phyloP scores from a whole-genome alignment of 2,888 invertebrate species.

The Operophtera brumata region DNA sequence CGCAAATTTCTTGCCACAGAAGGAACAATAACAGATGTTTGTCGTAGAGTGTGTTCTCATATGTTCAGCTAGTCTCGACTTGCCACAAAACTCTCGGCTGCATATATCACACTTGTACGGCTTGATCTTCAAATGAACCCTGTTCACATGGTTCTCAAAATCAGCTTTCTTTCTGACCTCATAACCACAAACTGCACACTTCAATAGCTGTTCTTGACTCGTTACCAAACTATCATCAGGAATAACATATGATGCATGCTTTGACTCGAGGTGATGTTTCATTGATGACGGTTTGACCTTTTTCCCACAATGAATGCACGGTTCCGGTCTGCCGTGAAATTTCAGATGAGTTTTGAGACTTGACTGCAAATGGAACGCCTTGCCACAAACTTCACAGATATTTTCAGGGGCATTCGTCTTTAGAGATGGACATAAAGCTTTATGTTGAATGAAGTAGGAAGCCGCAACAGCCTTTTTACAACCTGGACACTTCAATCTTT shows the following conservation, averaged over 20 bases:
- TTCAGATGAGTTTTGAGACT: conserved; percentile 40
- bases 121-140: conserved; percentile 29
- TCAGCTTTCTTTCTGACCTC: conserved; percentile 14
- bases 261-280: conserved; percentile 43
- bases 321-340: conserved; percentile 38
- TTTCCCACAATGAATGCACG: conserved; percentile 42
- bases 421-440: conserved; percentile 38
- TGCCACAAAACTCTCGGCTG: conserved; percentile 37
- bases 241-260: conserved; percentile 27
- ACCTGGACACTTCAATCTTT: conserved; percentile 42
- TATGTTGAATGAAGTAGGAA: conserved; percentile 46
- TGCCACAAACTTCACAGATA: conserved; percentile 49
- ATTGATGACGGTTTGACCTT: conserved; percentile 40
- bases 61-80: conserved; percentile 43
- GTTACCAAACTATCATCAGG: background rate
- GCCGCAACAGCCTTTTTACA: conserved; percentile 47
- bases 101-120: conserved; percentile 27
- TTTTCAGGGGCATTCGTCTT: conserved; percentile 8
- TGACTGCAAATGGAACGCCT: conserved; percentile 37
- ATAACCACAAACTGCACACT: conserved; percentile 23
- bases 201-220: background rate
- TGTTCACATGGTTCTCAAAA: conserved; percentile 31
- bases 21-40: conserved; percentile 39
- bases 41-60: conserved; percentile 37
- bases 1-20: conserved; percentile 47